Base-by-base conservation (phyloP, 2,888 invertebrate species). In the Thereva unica region DNA sequence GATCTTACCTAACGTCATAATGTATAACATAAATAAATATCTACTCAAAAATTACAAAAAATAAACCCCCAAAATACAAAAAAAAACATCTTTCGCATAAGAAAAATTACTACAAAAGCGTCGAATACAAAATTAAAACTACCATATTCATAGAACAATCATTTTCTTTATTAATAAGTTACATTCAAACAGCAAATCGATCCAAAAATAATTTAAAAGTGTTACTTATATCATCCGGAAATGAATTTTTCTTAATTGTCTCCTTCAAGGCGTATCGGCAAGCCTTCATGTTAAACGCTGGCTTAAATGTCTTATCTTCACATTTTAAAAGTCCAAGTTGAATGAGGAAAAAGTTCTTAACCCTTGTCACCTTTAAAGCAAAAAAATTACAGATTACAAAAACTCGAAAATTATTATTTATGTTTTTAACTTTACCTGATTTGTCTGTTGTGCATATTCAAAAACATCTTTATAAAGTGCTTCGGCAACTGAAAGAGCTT, bases 241-340 rank as follows among this genome's bases (percentile, higher is more conserved):
- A 73, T 34, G 74, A 53, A 50, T 75, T 73, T 37, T 73, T 74
- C 0, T 72, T 71, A 1, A 81, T 68, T 1, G 80, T 75, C 69
- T 77, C 74, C 8, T 75, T 74, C 3, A 81, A 64, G 5, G 80
- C 81, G 67, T 72, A 76, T 10, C 80, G 78, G 67, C 81, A 81
- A 42, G 75, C 74, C 54, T 77, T 74, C 4, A 77, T 37, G 71
- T 82, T 75, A 54, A 78, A 80, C 0, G 72, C 68, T 0, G 78
- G 75, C 7, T 75, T 75, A 66, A 82, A 82, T 2, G 66, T 53
- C 66, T 75, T 72, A 50, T 78, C 75, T 71, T 82, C 81, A 59
- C 75, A 74, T 42, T 77, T 78, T 59, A 81, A 55, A 9, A 81
- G 68, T 5, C 77, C 77, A 63, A 81, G 71, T 67, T 82, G 82